Base-by-base conservation (phyloP, 64 coral and sea anemone genomes). In the Dendrophyllia cribrosa region DNA sequence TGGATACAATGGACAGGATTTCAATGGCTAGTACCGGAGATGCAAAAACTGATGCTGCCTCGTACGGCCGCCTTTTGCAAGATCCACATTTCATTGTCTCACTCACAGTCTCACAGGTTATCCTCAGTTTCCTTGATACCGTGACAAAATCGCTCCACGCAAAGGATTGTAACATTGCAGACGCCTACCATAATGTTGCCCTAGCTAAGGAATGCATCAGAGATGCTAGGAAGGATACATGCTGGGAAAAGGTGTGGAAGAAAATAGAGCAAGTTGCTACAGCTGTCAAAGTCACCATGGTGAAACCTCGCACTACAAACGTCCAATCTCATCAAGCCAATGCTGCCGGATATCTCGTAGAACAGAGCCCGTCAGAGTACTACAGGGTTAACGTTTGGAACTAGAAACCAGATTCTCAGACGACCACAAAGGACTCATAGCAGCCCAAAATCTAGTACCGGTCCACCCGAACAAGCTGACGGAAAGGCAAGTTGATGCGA, bases 381-480 rank as follows among this genome's bases (percentile, higher is more conserved):
- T 89, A 89, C 88, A 89, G 62, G 77, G 88, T 79, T 71, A 89
- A 79, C 66, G 74, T 89, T 75, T 89, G 64, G 61, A 86, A 61
- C 82, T 68, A 6, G 61, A 86, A 86, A 86, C 59, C 58, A 68
- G 82, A 49, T 68, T 86, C 64, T 68, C 82, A 43, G 82, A 86
- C 45, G 82, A 86, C 55, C 82, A 86, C 45, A 68, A 70, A 20
- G 83, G 64, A 58, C 83, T 86, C 63, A 58, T 69, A 11, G 61
- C 83, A 86, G 83, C 20, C 66, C 83, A 70, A 46, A 86, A 86
- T 44, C 66, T 86, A 63, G 66, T 86, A 25, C 83, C 83, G 61
- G 83, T 63, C 48, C 53, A 56, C 53, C 53, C 6, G 53, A 56
- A 56, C 0, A 34, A 34, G 34, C 34, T 34, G 34, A 34, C 67